Base-by-base conservation (phyloP, 2,113 vertebrate species). In the Thunnus thynnus region DNA sequence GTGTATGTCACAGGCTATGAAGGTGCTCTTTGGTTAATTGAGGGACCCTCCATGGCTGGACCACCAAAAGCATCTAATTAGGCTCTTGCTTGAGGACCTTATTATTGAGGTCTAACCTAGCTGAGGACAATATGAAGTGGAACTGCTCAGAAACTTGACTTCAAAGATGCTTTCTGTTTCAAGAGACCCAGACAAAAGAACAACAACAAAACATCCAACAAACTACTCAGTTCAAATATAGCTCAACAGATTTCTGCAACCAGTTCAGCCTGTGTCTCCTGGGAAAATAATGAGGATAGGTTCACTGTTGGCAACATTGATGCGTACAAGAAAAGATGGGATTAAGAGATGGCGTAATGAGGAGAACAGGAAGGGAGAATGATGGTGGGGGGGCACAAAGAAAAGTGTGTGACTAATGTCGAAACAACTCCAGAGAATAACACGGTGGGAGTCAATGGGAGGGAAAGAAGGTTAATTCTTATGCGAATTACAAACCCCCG, bases 401-500 rank as follows among this genome's bases (percentile, higher is more conserved):
- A 91, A 84, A 93, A 88, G 91, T 89, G 89, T 86, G 92, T 92
- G 89, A 93, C 91, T 90, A 91, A 94, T 79, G 73, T 91, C 44
- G 44, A 89, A 92, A 85, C 81, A 82, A 72, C 86, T 80, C 76
- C 16, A 82, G 76, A 91, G 90, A 93, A 93, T 87, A 83, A 91
- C 91, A 86, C 89, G 0, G 90, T 84, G 76, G 91, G 93, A 88
- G 93, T 86, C 70, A 78, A 78, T 44, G 61, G 80, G 85, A 83
- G 83, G 88, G 75, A 55, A 64, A 78, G 50, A 44, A 57, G 78
- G 82, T 85, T 75, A 56, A 93, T 93, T 93, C 87, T 89, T 72
- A 93, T 93, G 93, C 87, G 86, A 73, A 91, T 93, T 89, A 91
- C 76, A 83, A 87, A 79, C 85, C 90, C 91, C 88, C 74, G 8